Conservation (phyloP, 1,140 invertebrate genomes). For the Saccostrea echinata region DNA sequence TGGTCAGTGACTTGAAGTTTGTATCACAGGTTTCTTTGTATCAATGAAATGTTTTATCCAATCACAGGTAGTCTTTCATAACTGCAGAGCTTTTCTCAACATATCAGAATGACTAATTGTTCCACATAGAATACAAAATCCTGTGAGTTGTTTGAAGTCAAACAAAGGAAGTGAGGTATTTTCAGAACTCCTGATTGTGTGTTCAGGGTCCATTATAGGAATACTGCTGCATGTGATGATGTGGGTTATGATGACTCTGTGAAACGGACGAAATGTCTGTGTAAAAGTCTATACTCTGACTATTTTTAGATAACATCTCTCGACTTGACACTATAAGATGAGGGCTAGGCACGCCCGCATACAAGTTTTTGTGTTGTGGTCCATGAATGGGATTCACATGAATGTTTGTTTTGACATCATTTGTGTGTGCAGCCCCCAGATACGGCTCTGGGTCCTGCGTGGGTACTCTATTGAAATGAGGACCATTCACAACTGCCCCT, state of each 20-base stretch:
- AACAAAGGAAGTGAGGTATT: conserved; percentile 12
- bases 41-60: conserved; percentile 30
- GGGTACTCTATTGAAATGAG: conserved; percentile 71
- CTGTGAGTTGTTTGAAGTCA: not conserved
- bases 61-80: not conserved
- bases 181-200: not conserved
- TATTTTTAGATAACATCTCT: conserved; percentile 63
- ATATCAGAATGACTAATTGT: conserved; percentile 13
- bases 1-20: conserved; percentile 24
- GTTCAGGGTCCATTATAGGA: conserved; percentile 45
- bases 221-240: conserved; percentile 59
- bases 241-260: conserved; percentile 63
- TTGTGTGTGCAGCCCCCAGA: conserved; percentile 46
- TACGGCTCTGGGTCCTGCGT: conserved; percentile 70
- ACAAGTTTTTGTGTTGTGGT: conserved; percentile 47
- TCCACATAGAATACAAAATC: not conserved
- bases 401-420: conserved; percentile 56
- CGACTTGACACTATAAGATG: conserved; percentile 60
- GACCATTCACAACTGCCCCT: conserved; percentile 56
- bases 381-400: conserved; percentile 60
- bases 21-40: conserved; percentile 29
- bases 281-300: conserved; percentile 72
- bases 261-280: conserved; percentile 77
- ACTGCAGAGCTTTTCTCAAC: not conserved
- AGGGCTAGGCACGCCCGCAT: conserved; percentile 52